Conservation (phyloP, 2,888 invertebrate species). For the Ptilodon capucinus region DNA sequence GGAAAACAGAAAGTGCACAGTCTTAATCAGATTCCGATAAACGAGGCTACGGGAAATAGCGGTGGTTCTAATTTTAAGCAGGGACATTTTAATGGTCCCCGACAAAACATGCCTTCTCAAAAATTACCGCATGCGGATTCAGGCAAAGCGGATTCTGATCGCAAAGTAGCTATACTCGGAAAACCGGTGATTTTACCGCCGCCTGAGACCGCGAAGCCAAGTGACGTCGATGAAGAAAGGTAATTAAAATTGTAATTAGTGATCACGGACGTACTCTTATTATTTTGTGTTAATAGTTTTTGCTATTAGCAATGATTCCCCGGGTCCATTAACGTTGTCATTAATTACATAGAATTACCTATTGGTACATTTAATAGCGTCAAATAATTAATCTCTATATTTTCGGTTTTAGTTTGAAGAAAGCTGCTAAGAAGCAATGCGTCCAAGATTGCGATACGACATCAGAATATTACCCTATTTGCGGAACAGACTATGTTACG, state of each 20-base stretch:
- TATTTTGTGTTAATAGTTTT: too few species aligned
- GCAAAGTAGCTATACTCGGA: constrained; percentile 31
- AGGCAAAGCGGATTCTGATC: constrained; percentile 13
- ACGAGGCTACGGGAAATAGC: neutral
- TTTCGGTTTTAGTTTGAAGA: constrained; percentile 6
- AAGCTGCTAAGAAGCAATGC: constrained; percentile 14
- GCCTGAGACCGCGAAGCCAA: constrained; percentile 15
- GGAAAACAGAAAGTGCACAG: constrained; percentile 3
- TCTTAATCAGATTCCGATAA: constrained; percentile 6
- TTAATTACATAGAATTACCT: too few species aligned
- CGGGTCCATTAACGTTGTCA: too few species aligned
- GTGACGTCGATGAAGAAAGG: constrained; percentile 30
- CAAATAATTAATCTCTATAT: too few species aligned
- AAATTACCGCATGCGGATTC: constrained; percentile 1
- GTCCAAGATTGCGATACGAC: constrained; percentile 42
- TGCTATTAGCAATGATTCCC: too few species aligned
- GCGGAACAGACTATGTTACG: constrained; percentile 49
- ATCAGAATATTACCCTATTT: constrained; percentile 46
- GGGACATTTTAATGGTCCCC: constrained; percentile 9
- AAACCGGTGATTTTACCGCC: constrained; percentile 36
- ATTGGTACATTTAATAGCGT: too few species aligned
- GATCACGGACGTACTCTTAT: too few species aligned
- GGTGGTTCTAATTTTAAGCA: constrained; percentile 3
- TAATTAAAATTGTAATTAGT: too few species aligned
- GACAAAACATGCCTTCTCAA: constrained; percentile 9